Base-by-base conservation (phyloP, 37 sponge, comb jelly and placozoan genomes). In the Cladorhizidae sp. region DNA sequence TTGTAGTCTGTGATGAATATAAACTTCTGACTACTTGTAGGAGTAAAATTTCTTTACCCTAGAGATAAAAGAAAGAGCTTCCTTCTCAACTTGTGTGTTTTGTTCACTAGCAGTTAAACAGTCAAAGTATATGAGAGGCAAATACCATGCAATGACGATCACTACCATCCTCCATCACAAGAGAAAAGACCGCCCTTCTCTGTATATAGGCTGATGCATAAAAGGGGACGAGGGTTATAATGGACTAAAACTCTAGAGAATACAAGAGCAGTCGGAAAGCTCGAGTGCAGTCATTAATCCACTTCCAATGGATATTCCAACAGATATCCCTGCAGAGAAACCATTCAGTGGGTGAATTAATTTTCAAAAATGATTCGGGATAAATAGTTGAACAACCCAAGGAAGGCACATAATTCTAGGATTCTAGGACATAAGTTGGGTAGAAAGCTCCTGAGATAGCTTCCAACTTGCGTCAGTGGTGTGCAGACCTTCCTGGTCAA, bases 1-100 rank as follows among this genome's bases (percentile, higher is more conserved):
- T 82, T 72, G 74, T 73, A 73, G 43, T 82, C 82, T 40, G 82
- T 73, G 25, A 72, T 33, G 1, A 72, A 28, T 82, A 64, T 29
- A 82, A 62, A n/a, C n/a, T n/a, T n/a, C n/a, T n/a, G n/a, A n/a
- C n/a, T n/a, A n/a, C n/a, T n/a, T n/a, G n/a, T n/a, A n/a, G n/a
- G n/a, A n/a, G n/a, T n/a, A n/a, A n/a, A n/a, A n/a, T 56, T 61
- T 80, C 3, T 52, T 52, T 1, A 80, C 67, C 1, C 71, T 70
- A 54, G 54, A 80, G 3, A 80, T 45, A 1, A 67, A 36, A 29
- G 71, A 43, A 6, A 80, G 54, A 11, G 57, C 80, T 70, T 80
- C 80, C 70, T 69, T 69, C 52, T 80, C 80, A 7, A 80, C 5
- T n/a, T 80, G 80, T 25, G 71, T 32, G 52, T 80, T 69, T 35